Evolutionary conservation across 2,888 invertebrate genomes (phyloP).

Genomic region (Lasius fuliginosus): DNA sequence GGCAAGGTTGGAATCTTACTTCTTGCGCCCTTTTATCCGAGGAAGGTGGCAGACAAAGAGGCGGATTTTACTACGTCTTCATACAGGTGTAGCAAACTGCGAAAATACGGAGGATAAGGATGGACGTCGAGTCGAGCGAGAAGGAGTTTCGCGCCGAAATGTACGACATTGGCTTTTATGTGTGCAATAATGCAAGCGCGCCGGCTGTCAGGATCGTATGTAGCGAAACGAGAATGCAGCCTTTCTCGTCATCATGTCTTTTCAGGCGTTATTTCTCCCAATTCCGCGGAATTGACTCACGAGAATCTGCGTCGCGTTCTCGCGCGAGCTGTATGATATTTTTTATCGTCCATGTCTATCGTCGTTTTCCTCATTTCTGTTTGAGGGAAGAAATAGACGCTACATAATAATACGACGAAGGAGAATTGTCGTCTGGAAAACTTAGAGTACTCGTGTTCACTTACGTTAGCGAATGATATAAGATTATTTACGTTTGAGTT

Average conservation of each 20-base stretch:
- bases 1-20: background rate
- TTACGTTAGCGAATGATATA: background rate
- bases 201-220: constrained; percentile 70
- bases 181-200: constrained; percentile 78
- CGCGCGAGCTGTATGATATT: constrained; percentile 51
- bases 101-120: constrained; percentile 33
- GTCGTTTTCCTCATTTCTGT: constrained; percentile 11
- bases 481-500: background rate
- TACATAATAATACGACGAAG: constrained; percentile 34
- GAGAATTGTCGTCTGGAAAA: constrained; percentile 7
- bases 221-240: constrained; percentile 24
- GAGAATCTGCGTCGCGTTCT: constrained; percentile 49
- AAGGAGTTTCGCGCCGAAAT: constrained; percentile 64
- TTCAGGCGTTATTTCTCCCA: constrained; percentile 68
- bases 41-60: background rate
- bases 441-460: background rate
- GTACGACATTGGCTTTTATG: constrained; percentile 80
- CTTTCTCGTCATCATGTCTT: constrained; percentile 1
- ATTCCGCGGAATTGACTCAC: constrained; percentile 61
- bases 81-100: constrained; percentile 58
- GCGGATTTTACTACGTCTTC: constrained; percentile 20
- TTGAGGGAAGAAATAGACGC: constrained; percentile 28
- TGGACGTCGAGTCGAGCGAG: constrained; percentile 16
- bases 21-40: background rate
- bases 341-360: constrained; percentile 65